Evolutionary conservation across 2,797 vertebrate species (phyloP).

Genomic region (Myoxocephalus aenaeus): DNA sequence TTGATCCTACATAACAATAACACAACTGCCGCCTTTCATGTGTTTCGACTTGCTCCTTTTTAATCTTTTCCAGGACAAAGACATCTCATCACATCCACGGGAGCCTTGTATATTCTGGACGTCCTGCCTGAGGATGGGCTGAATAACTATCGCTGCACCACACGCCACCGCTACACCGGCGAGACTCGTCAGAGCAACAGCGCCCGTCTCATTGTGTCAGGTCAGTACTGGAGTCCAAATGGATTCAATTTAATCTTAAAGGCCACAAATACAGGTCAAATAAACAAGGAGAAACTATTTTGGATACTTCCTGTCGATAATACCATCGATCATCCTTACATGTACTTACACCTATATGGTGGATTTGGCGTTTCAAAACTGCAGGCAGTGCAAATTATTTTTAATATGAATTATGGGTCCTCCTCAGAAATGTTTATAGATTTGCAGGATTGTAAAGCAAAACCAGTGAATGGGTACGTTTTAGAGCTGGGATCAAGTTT

Average conservation of each 20-base stretch:
- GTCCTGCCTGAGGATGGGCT: conserved; percentile 98
- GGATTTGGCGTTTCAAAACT: conserved; percentile 8
- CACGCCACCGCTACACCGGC: conserved; percentile 96
- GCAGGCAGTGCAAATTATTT: too few species aligned
- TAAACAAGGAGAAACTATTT: neutral
- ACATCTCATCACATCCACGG: conserved; percentile 99
- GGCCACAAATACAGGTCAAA: neutral
- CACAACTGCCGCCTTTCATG: conserved; percentile 25
- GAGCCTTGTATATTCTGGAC: conserved; percentile 99
- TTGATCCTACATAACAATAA: conserved; percentile 28
- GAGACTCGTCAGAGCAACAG: conserved; percentile 99
- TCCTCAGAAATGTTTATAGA: too few species aligned
- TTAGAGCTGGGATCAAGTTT: conserved; percentile 3
- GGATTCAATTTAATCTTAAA: neutral
- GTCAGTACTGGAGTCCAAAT: conserved; percentile 73
- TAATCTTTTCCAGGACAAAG: conserved; percentile 91
- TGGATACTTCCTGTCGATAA: neutral
- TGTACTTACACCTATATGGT: neutral
- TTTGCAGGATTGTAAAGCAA: conserved; percentile 3
- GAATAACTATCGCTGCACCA: conserved; percentile 99
- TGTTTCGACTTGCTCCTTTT: conserved; percentile 16
- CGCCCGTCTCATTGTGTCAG: conserved; percentile 97
- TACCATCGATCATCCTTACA: neutral
- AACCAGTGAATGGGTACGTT: neutral
- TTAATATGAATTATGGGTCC: conserved; percentile 16